phyloP scores from a whole-genome alignment of 53 echinoderm and acorn worm genomes.

The Holothuria scabra region DNA sequence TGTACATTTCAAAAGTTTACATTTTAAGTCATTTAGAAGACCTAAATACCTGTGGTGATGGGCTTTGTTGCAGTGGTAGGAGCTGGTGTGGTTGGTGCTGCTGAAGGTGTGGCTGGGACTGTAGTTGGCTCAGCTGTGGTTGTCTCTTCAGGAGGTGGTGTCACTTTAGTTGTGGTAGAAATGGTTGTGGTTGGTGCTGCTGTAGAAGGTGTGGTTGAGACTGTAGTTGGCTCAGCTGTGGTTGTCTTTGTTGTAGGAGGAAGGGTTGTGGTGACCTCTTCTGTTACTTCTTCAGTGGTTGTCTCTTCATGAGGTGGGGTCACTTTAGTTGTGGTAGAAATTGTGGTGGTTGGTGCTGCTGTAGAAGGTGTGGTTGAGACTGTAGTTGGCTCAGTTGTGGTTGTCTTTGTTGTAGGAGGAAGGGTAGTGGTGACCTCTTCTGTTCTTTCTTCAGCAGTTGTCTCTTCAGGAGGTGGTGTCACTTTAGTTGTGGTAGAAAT shows the following conservation, averaged over 20 bases:
- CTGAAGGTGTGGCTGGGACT: background rate
- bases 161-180: background rate
- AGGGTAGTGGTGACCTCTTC: background rate
- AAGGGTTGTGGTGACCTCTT: background rate
- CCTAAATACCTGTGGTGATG: too few species aligned
- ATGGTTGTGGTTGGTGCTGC: background rate
- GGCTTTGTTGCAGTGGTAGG: background rate
- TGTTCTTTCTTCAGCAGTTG: too few species aligned
- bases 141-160: conserved; percentile 1
- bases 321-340: too few species aligned
- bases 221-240: background rate
- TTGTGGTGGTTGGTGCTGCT: too few species aligned
- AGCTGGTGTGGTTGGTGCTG: background rate
- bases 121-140: background rate
- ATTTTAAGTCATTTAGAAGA: too few species aligned
- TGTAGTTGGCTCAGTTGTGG: background rate
- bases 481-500: background rate
- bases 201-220: background rate
- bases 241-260: background rate
- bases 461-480: background rate
- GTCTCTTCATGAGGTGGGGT: background rate
- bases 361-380: too few species aligned
- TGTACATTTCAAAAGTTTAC: too few species aligned
- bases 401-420: background rate
- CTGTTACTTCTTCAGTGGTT: conserved; percentile 3